Evolutionary conservation across 1,140 invertebrate species (phyloP), one percentile per base, ranked within the genome.

Genomic region (Drosophila orosa): DNA sequence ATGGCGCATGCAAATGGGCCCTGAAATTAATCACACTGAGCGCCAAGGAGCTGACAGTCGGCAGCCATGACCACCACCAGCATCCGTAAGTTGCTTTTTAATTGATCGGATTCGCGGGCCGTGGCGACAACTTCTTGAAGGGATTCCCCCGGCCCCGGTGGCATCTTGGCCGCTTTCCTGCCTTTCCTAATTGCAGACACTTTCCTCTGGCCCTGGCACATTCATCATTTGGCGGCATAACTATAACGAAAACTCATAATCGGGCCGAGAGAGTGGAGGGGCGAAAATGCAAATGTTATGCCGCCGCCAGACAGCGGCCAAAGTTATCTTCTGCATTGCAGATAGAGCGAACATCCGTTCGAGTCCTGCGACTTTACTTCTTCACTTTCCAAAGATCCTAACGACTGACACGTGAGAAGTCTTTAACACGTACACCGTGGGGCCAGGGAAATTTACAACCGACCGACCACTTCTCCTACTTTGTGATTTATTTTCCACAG

Each of bases 351-450:
- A 56, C 62, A 61, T 79, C 61, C 59, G 47, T 19, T 55, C 37
- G 56, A 74, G 67, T 71, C 66, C 72, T 63, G 71, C 15, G 72
- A 63, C 69, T 63, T 55, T 25, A 40, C 60, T 74, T 74, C 60
- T 62, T 65, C 42, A 37, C 72, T 65, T 42, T 50, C 39, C 35
- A 63, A 42, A 24, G 59, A 60, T 65, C 80, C 61, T 84, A 80
- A 85, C 81, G 82, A 81, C 82, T 76, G 78, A 82, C 83, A 79
- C 83, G 78, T 87, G 82, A 81, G 75, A 78, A 78, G 62, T 86
- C 71, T 69, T 73, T 66, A 86, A 73, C 82, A 81, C 74, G 71
- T 74, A 81, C 79, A 82, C 80, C 57, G 48, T 56, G 47, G 56
- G 48, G 35, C 24, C 65, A 47, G 31, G 61, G 54, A 77, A 81